These are phyloP conservation scores for Holocentrus rufus DNA, from an alignment of 2,797 vertebrate genomes.

Conservation along the genomic window DNA sequence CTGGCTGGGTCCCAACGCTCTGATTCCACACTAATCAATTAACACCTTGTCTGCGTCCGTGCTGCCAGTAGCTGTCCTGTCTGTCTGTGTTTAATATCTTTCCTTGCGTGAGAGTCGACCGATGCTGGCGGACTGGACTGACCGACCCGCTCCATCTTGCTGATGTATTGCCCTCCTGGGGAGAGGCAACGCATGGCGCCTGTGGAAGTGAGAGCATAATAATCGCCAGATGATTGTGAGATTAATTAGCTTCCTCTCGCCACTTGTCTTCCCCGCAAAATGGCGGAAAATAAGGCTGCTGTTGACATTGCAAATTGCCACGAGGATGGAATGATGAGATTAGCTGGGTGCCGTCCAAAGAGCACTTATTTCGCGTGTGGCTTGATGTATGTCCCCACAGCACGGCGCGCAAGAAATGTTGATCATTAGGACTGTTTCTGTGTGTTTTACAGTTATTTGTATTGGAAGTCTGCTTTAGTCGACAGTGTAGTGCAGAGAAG, in stretches of 20 bases:
- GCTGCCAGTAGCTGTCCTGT: constrained; percentile 61
- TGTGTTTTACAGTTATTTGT: constrained; percentile 3
- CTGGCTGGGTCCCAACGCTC: constrained; percentile 72
- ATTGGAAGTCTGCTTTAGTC: neutral
- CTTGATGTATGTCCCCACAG: constrained; percentile 8
- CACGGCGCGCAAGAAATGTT: neutral
- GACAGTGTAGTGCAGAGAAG: neutral
- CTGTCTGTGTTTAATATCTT: constrained; percentile 70
- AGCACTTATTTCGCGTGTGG: constrained; percentile 9
- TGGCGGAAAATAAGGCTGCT: constrained; percentile 57
- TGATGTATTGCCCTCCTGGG: constrained; percentile 78
- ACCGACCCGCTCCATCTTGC: constrained; percentile 67
- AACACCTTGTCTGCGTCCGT: constrained; percentile 80
- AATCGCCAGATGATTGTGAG: constrained; percentile 80
- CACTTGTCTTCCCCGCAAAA: constrained; percentile 65
- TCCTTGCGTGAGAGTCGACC: constrained; percentile 51
- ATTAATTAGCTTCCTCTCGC: constrained; percentile 81
- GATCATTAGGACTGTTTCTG: constrained; percentile 14
- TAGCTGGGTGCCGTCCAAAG: constrained; percentile 54
- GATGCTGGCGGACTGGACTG: constrained; percentile 35
- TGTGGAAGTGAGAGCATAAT: constrained; percentile 74
- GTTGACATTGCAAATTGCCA: constrained; percentile 56
- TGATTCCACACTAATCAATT: constrained; percentile 81
- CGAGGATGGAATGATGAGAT: constrained; percentile 28
- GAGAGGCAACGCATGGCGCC: constrained; percentile 52